Evolutionary conservation across 2,888 invertebrate genomes (phyloP), one percentile per base, ranked within the genome.

Genomic region (Pardosa pseudoannulata): DNA sequence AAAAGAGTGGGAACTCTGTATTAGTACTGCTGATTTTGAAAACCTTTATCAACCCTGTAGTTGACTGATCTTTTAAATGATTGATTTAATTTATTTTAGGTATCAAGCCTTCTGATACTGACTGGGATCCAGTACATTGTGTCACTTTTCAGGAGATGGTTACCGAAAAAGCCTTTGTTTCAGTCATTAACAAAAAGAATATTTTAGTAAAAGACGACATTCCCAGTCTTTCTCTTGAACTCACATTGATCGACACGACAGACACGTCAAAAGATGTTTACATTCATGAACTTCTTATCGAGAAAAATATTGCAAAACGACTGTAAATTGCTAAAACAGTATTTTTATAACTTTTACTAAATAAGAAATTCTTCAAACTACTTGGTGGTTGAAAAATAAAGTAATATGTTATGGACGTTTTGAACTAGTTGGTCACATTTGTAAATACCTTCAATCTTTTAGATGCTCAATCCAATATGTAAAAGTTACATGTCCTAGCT

Each of bases 101-200:
- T 46, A 39, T 87, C 0, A 56, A 50, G 62, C 93, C 94, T 41
- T 91, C 92, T 27, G 93, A 94, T 89, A 92, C 92, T 89, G 94
- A 95, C 91, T 95, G 95, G 95, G 93, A 94, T 0, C 94, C 94
- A 89, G 94, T 95, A 89, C 95, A 96, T 91, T 95, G 95, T 90
- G 92, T 95, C 74, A 92, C 94, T 85, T 96, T 96, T 91, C 94
- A 95, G 90, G 93, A 94, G 89, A 90, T 96, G 88, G 95, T 95
- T 6, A 94, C 94, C 41, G 94, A 94, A 41, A 94, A 94, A 89
- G 93, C 93, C 74, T 95, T 96, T 88, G 95, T 95, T 16, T 95
- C 95, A 0, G 91, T 94, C 70, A 93, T 96, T 73, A 93, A 93
- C 88, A 93, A 94, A 27, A 93, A 94, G 9, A 93, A 93, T 80